phyloP scores from a whole-genome alignment of 2,888 invertebrate genomes.

The Mimas tiliae region DNA sequence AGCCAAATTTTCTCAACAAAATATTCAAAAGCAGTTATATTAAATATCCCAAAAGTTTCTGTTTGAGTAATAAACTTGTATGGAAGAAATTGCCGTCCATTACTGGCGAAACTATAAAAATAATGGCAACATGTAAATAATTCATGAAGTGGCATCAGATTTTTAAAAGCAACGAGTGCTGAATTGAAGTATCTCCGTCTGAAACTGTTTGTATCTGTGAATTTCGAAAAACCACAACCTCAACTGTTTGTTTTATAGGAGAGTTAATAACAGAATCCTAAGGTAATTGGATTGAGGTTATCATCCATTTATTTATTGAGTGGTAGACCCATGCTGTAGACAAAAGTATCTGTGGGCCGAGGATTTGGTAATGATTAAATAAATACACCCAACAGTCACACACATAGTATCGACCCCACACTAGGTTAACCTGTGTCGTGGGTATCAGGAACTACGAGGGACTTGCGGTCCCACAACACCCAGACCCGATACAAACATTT shows the following conservation, averaged over 20 bases:
- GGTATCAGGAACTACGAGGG: no score
- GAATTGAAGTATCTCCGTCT: not conserved
- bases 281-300: not conserved
- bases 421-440: no score
- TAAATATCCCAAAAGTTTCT: not conserved
- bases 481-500: no score
- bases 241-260: no score
- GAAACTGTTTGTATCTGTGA: not conserved
- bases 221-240: not conserved
- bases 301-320: no score
- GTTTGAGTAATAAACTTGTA: slow-evolving; percentile 6
- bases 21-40: slow-evolving; percentile 15
- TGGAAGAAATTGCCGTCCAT: slow-evolving; percentile 6
- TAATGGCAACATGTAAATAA: slow-evolving; percentile 14
- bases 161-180: slow-evolving; percentile 24
- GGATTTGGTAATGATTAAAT: no score
- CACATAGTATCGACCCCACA: no score
- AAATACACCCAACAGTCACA: no score
- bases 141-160: slow-evolving; percentile 20
- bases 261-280: not conserved
- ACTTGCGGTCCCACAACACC: no score
- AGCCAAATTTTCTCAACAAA: not conserved
- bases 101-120: slow-evolving; percentile 20
- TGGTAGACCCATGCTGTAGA: no score
- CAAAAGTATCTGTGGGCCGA: no score